Percentiles rank a stretch among this genome's conserved stretches.
Conservation (phyloP, 2,797 vertebrate species). For the Cyprinella venusta region DNA sequence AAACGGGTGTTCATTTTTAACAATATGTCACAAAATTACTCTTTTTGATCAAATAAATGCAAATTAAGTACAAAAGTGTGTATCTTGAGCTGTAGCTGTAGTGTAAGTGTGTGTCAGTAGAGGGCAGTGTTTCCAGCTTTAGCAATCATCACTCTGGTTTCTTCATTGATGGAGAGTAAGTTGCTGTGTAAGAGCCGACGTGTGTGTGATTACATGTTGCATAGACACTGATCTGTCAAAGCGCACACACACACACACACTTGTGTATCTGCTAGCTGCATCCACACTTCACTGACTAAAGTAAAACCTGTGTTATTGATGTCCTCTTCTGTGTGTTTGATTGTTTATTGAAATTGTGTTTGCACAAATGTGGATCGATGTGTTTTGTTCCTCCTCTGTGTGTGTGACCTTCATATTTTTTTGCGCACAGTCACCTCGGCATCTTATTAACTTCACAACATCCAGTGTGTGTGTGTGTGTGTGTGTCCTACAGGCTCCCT, state of each 20-base stretch:
- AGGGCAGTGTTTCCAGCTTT: not conserved
- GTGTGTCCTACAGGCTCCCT: constrained; percentile 14
- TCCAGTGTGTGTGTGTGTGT: constrained; percentile 14
- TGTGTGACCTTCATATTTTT: constrained; percentile 46
- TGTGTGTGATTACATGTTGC: constrained; percentile 49
- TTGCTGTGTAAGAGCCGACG: constrained; percentile 7
- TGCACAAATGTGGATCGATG: constrained; percentile 20
- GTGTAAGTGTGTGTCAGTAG: not conserved
- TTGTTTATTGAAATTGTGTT: constrained; percentile 52
- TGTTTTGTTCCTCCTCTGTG: constrained; percentile 8
- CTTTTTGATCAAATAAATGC: not conserved
- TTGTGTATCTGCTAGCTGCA: constrained; percentile 16
- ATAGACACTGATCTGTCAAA: constrained; percentile 28
- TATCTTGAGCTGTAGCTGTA: not conserved
- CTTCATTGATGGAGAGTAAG: not conserved
- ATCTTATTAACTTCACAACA: constrained; percentile 27
- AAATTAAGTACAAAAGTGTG: not conserved
- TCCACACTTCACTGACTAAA: constrained; percentile 1
- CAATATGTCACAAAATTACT: not conserved
- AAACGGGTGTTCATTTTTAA: not conserved
- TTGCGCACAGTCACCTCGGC: constrained; percentile 19
- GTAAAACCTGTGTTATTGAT: constrained; percentile 33
- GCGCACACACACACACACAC: not conserved
- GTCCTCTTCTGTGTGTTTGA: constrained; percentile 22
- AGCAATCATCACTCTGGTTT: not conserved